phyloP scores from a whole-genome alignment of 2,113 vertebrate species.

The Cyprinodon brontotheroides region DNA sequence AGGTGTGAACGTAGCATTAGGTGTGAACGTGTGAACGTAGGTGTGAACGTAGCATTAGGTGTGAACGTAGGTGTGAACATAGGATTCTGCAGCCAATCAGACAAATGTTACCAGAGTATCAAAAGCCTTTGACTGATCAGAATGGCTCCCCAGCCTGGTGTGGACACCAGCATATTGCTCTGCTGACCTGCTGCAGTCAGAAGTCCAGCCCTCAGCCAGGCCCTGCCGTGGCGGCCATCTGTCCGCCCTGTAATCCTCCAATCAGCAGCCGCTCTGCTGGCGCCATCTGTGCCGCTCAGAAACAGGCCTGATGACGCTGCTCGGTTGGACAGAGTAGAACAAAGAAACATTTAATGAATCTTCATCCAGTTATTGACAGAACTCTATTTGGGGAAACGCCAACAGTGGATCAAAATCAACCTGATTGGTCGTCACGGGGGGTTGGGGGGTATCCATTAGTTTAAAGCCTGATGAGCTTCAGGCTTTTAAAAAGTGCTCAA shows the following conservation, averaged over 20 bases:
- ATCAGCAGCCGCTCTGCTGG: conserved; percentile 37
- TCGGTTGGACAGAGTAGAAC: neutral
- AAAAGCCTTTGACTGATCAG: conserved; percentile 6
- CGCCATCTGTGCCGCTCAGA: conserved; percentile 48
- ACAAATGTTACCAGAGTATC: neutral
- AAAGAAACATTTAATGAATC: neutral
- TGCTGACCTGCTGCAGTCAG: conserved; percentile 35
- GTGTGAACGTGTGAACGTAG: too few species aligned
- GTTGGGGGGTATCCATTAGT: neutral
- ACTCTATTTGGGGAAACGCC: too few species aligned
- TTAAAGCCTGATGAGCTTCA: neutral
- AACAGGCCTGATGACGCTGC: neutral
- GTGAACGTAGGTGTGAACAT: too few species aligned
- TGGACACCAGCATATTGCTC: conserved; percentile 27
- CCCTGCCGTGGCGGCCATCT: conserved; percentile 51
- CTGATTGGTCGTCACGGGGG: neutral
- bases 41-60: too few species aligned
- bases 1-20: too few species aligned
- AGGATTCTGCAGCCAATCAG: neutral
- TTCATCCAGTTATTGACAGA: neutral
- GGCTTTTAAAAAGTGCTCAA: neutral
- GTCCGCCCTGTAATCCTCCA: conserved; percentile 57
- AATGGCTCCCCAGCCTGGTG: neutral
- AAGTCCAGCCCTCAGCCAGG: conserved; percentile 16
- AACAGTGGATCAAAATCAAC: neutral